Evolutionary conservation across 2,888 invertebrate genomes (phyloP), one percentile per base, ranked within the genome.

Genomic region (Sussaba pulchella): DNA sequence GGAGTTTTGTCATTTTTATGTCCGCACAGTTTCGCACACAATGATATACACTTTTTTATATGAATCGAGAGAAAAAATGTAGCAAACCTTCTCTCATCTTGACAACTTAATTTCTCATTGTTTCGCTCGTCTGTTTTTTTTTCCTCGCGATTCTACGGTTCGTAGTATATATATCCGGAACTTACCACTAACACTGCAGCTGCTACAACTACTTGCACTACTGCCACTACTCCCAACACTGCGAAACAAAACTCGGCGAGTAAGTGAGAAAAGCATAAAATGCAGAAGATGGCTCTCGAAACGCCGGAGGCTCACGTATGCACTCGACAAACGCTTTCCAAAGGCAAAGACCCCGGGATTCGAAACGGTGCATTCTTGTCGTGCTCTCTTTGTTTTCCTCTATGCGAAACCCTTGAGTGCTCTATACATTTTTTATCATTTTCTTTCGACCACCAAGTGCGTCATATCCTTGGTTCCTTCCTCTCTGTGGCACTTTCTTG

Each of bases 401-500:
- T 31, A 66, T 19, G 39, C 59, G 14, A 47, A 61, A 76, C 45
- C 57, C 54, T 54, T 31, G 57, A 54, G 61, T 47, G 14, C 31
- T 54, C 54, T 14, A 54, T 54, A 19, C 63, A 61, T 67, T 43
- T 70, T 59, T 66, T 36, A 31, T 64, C 43, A 63, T 74, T 66
- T 70, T 47, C 76, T 12, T 59, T 36, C 71, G 61, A 80, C 61
- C 45, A 72, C 63, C 78, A 50, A 75, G 69, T 70, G 70, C 70
- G 31, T 70, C 50, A 26, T 63, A 66, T 71, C 59, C 52, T 72
- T 36, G 12, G 17, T 71, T 45, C 57, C 52, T 54, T 26, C 26
- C 64, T 63, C 57, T 43, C 52, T 47, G 69, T 64, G 67, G 50
- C 77, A 72, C 47, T 71, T 77, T 82, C 66, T 47, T 26, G 41